These are phyloP conservation scores for Charadrius vociferus DNA, from an alignment of 2,113 vertebrate genomes.

Conservation along the genomic window DNA sequence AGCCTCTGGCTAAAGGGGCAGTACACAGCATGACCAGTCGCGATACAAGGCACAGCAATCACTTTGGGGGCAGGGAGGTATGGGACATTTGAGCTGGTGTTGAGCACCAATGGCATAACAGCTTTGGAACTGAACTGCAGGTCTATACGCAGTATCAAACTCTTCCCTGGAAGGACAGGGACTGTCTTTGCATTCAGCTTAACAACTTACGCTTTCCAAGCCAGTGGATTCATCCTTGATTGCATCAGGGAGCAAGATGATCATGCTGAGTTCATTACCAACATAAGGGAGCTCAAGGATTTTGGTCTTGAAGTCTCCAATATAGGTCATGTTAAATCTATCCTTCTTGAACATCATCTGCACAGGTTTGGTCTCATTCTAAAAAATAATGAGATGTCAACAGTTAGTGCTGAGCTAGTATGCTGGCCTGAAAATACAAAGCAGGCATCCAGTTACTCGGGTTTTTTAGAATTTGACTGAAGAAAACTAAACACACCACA, in stretches of 20 bases:
- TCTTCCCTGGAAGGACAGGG: not conserved
- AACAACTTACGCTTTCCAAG: conserved; percentile 79
- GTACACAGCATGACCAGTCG: not conserved
- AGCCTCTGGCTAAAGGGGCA: not conserved
- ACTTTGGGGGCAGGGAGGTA: not conserved
- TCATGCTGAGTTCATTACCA: conserved; percentile 85
- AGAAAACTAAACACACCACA: not conserved
- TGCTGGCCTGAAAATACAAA: accelerated
- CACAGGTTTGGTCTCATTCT: conserved; percentile 80
- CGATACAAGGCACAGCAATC: accelerated
- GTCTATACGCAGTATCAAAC: not conserved
- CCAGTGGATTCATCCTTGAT: conserved; percentile 80
- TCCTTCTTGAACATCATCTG: conserved; percentile 84
- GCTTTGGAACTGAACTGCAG: not conserved
- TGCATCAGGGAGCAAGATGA: conserved; percentile 83
- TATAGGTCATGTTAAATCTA: conserved; percentile 56
- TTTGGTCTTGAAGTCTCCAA: conserved; percentile 74
- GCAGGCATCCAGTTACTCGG: not conserved
- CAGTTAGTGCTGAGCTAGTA: not conserved
- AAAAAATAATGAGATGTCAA: not conserved
- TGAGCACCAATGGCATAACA: not conserved
- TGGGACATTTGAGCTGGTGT: not conserved
- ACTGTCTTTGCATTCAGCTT: not conserved
- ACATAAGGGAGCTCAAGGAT: conserved; percentile 88
- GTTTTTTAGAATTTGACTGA: not conserved